phyloP scores from a whole-genome alignment of 2,113 vertebrate species.

The Nesogale talazaci region DNA sequence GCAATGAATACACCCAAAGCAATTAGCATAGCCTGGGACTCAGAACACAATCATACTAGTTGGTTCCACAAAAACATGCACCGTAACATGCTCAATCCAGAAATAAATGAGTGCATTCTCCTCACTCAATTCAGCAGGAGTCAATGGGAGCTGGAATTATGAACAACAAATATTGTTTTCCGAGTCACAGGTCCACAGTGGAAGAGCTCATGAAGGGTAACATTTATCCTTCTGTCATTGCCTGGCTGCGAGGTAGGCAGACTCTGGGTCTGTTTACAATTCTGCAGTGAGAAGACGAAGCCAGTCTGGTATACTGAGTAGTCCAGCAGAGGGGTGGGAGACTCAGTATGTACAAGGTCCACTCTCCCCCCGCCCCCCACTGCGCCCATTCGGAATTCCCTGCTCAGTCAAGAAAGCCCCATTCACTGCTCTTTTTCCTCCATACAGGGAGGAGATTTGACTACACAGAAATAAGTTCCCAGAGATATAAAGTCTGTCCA shows the following conservation, averaged over 20 bases:
- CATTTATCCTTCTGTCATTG: conserved; percentile 8
- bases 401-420: neutral
- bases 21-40: neutral
- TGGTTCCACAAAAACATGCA: neutral
- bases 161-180: conserved; percentile 15
- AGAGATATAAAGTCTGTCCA: conserved; percentile 57
- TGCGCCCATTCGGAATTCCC: neutral
- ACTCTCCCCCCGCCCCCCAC: neutral
- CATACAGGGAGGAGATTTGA: neutral
- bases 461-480: neutral
- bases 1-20: conserved; percentile 1
- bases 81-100: neutral
- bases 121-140: neutral
- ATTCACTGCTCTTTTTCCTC: neutral
- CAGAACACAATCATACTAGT: neutral
- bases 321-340: neutral
- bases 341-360: neutral
- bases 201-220: neutral
- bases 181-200: neutral
- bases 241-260: neutral
- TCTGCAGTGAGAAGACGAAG: neutral
- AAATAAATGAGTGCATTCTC: neutral
- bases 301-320: neutral
- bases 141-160: neutral
- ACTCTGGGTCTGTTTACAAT: conserved; percentile 24